Evolutionary conservation across 2,113 vertebrate species (phyloP).

Genomic region (Gymnarchus niloticus): DNA sequence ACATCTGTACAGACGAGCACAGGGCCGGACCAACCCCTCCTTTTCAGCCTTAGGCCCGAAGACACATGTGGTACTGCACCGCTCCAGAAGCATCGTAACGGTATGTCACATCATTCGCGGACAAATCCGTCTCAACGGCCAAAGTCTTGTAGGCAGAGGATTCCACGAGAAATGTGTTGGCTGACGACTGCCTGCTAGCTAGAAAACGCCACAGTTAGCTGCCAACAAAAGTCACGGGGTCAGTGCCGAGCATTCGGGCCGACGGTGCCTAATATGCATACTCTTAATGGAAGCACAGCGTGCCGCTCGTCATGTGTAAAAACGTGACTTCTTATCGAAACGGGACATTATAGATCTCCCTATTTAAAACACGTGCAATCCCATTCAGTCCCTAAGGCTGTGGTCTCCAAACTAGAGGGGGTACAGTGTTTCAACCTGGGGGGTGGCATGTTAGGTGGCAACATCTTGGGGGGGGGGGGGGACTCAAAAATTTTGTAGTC

Average conservation of each 20-base stretch:
- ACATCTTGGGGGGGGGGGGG: too few relatives aligned
- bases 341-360: not conserved
- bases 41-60: not conserved
- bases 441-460: too few relatives aligned
- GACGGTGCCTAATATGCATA: not conserved
- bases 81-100: not conserved
- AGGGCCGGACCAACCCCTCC: not conserved
- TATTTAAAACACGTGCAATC: not conserved
- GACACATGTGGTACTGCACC: not conserved
- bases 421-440: too few relatives aligned
- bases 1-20: not conserved
- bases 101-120: not conserved
- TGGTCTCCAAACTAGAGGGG: too few relatives aligned
- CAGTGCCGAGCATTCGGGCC: not conserved
- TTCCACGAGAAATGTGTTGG: slow-evolving; percentile 6
- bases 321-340: not conserved
- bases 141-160: not conserved
- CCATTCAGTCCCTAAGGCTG: not conserved
- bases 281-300: not conserved
- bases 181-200: not conserved
- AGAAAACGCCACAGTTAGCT: not conserved
- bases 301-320: not conserved
- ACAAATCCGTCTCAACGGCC: too few relatives aligned
- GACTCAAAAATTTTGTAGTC: too few relatives aligned
- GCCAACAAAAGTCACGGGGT: not conserved